Evolutionary conservation across 2,888 invertebrate genomes (phyloP).

Genomic region (Tipula vernalis): DNA sequence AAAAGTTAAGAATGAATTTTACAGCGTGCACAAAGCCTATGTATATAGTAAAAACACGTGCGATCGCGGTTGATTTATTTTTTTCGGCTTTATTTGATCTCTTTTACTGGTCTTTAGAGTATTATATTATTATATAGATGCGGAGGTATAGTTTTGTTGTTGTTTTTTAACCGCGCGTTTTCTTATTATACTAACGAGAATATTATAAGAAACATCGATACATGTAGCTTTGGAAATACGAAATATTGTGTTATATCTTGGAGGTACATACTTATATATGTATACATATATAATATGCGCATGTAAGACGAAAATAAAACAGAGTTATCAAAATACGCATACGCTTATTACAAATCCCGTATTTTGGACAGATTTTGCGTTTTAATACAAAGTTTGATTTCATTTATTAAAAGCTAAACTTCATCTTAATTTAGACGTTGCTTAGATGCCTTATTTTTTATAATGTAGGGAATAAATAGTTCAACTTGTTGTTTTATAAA

Average conservation of each 20-base stretch:
- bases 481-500: too few species aligned
- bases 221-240: not conserved
- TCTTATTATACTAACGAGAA: not conserved
- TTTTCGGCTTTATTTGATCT: not conserved
- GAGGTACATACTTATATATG: not conserved
- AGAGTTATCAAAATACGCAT: not conserved
- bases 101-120: not conserved
- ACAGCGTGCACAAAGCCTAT: not conserved
- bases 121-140: not conserved
- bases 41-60: not conserved
- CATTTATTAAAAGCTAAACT: too few species aligned
- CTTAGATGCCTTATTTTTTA: too few species aligned
- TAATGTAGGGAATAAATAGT: too few species aligned
- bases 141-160: not conserved
- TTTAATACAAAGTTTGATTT: not conserved
- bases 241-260: not conserved
- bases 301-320: not conserved
- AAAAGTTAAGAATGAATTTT: slow-evolving; percentile 4
- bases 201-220: not conserved
- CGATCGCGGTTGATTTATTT: slow-evolving; percentile 4
- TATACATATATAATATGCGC: not conserved
- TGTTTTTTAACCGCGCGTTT: not conserved
- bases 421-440: too few species aligned
- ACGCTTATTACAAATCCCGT: too few species aligned
- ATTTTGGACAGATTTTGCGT: not conserved